These are phyloP conservation scores for Sphyrna mokarran DNA, from an alignment of 2,113 vertebrate species.

Conservation along the genomic window DNA sequence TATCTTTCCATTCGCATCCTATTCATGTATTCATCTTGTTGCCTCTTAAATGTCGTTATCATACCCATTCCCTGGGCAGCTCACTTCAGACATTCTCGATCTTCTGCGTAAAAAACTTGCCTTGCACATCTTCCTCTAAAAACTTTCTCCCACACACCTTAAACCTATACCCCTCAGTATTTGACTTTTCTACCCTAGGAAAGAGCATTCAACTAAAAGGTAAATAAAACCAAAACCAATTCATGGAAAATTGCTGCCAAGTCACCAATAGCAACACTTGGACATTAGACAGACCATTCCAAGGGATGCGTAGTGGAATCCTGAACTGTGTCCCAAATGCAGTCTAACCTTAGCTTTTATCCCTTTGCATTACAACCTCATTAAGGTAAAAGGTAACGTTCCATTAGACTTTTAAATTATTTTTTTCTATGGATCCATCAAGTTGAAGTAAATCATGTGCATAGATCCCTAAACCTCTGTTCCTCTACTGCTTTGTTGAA, in stretches of 20 bases:
- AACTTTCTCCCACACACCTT: no score
- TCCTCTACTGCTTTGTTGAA: not conserved
- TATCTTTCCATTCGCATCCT: no score
- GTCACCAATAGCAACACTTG: not conserved
- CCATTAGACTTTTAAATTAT: not conserved
- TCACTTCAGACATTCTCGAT: no score
- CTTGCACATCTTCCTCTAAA: no score
- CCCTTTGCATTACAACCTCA: not conserved
- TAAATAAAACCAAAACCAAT: not conserved
- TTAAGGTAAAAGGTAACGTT: not conserved
- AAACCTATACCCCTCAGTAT: no score
- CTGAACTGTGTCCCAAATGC: not conserved
- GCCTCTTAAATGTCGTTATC: no score
- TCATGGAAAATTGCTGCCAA: not conserved
- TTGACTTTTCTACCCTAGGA: no score
- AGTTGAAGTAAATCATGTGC: not conserved
- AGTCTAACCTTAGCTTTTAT: not conserved
- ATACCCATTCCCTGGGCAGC: no score
- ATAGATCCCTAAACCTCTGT: not conserved
- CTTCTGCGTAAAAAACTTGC: no score
- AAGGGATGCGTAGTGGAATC: not conserved
- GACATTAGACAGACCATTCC: not conserved
- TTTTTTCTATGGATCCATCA: not conserved
- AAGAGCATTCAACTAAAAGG: not conserved
- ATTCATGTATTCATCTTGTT: no score